A percentile compares a stretch with the other conserved stretches of the same genome.
These are phyloP conservation scores for Acridotheres tristis DNA, from an alignment of 2,797 vertebrate species.

Conservation along the genomic window DNA sequence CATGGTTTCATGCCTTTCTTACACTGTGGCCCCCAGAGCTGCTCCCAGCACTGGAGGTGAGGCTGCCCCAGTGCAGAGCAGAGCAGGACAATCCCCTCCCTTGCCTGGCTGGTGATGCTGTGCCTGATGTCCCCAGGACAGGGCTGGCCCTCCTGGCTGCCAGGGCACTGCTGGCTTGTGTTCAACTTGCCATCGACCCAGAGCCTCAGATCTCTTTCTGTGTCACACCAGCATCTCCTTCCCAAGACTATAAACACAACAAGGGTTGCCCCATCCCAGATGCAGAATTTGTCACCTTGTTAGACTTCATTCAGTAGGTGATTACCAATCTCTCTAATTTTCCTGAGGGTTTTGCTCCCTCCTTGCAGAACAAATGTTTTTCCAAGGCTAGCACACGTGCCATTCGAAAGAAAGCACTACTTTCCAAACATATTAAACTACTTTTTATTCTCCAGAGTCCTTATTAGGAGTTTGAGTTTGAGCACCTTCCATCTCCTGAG, in stretches of 20 bases:
- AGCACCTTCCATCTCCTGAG: not conserved
- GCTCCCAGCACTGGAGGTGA: rapidly evolving
- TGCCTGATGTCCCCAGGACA: not conserved
- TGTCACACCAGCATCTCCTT: not conserved
- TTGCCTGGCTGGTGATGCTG: rapidly evolving
- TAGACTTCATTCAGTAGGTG: not conserved
- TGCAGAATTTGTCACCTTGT: not conserved
- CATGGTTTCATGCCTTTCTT: not conserved
- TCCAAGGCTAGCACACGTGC: not conserved
- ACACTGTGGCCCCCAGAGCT: rapidly evolving
- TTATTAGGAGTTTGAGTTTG: not conserved
- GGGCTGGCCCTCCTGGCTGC: not conserved
- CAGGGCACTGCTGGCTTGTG: not conserved
- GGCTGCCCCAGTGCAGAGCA: rapidly evolving
- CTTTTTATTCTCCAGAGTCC: not conserved
- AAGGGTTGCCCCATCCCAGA: rapidly evolving
- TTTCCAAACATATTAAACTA: not conserved
- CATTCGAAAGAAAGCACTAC: not conserved
- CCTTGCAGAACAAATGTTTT: not conserved
- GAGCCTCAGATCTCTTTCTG: too few species aligned
- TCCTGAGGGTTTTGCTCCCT: not conserved
- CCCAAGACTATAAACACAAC: rapidly evolving
- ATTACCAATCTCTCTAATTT: not conserved
- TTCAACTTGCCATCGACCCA: rapidly evolving
- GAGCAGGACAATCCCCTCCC: not conserved